phyloP scores from a whole-genome alignment of 2,113 vertebrate genomes.

The Rousettus leschenaultii region DNA sequence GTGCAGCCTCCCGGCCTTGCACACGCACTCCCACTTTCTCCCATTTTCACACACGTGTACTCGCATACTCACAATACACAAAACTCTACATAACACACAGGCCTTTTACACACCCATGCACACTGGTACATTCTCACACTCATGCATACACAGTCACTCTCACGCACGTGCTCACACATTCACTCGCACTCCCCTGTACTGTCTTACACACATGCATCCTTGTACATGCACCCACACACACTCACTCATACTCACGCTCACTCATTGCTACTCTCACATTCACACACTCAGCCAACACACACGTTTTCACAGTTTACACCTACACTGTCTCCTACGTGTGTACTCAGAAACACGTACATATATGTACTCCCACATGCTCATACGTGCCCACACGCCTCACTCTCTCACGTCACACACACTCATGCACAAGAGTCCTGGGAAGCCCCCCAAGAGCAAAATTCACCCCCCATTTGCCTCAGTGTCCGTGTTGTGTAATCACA shows the following conservation, averaged over 20 bases:
- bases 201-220: not conserved
- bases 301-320: not conserved
- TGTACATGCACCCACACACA: not conserved
- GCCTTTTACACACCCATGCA: no score
- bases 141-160: not conserved
- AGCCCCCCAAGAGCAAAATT: not conserved
- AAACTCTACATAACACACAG: not conserved
- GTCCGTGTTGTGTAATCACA: no score
- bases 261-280: not conserved
- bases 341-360: not conserved
- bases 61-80: not conserved
- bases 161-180: no score
- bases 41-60: not conserved
- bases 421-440: not conserved
- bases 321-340: not conserved
- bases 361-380: rapidly evolving
- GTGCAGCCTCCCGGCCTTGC: not conserved
- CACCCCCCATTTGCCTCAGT: not conserved
- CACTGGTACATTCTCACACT: not conserved
- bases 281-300: not conserved
- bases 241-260: not conserved
- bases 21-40: no score
- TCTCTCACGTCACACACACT: rapidly evolving
- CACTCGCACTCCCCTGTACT: not conserved
- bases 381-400: no score